phyloP scores from a whole-genome alignment of 2,888 invertebrate genomes.

The Orchesella flavescens region DNA sequence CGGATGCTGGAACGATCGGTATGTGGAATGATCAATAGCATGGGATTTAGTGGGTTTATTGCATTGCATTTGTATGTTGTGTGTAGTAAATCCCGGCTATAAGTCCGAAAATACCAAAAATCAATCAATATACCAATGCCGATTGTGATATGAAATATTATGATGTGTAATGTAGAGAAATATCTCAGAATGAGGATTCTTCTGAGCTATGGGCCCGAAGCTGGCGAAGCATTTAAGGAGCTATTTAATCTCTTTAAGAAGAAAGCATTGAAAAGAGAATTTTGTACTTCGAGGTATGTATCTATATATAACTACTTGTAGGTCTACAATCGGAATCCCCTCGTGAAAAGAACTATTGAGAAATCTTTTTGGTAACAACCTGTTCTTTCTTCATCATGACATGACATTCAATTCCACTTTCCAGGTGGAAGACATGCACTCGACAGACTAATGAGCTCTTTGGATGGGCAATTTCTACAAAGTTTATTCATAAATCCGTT shows the following conservation, averaged over 20 bases:
- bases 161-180: slow-evolving; percentile 35
- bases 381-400: background rate
- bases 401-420: background rate
- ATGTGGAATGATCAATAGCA: too few species aligned
- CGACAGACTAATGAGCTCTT: slow-evolving; percentile 74
- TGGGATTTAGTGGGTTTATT: too few species aligned
- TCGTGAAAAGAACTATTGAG: too few species aligned
- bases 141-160: background rate
- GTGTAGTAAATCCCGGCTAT: too few species aligned
- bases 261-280: slow-evolving; percentile 19
- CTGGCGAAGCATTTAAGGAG: slow-evolving; percentile 36
- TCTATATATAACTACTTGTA: background rate
- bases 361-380: background rate
- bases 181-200: slow-evolving; percentile 62
- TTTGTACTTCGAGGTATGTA: slow-evolving; percentile 31
- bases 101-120: too few species aligned
- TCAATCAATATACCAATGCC: background rate
- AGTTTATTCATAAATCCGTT: slow-evolving; percentile 75
- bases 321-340: background rate
- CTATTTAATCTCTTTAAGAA: slow-evolving; percentile 30
- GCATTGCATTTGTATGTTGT: too few species aligned
- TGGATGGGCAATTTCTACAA: slow-evolving; percentile 75
- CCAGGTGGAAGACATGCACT: slow-evolving; percentile 74
- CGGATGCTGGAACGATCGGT: slow-evolving; percentile 78
- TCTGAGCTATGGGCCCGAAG: slow-evolving; percentile 39